Conservation (phyloP, 2,888 invertebrate genomes). For the Protodeltote pygarga region DNA sequence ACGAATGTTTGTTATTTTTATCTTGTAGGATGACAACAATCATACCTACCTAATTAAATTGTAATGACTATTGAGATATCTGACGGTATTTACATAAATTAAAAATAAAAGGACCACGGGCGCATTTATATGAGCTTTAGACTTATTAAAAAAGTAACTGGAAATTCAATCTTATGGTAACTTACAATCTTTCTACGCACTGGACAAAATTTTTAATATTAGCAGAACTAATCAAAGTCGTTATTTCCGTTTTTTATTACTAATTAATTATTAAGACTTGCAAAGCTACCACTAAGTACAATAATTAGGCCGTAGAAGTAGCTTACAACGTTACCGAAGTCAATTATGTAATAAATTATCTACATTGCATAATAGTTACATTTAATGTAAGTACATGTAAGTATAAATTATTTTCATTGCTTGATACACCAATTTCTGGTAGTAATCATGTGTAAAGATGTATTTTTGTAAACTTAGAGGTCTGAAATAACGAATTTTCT, state of each 20-base stretch:
- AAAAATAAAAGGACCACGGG: too few relatives aligned
- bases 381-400: constrained; percentile 42
- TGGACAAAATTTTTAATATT: not conserved
- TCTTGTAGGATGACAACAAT: not conserved
- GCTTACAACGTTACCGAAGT: constrained; percentile 73
- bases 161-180: too few relatives aligned
- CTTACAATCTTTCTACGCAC: too few relatives aligned
- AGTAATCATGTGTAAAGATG: constrained; percentile 33
- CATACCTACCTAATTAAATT: too few relatives aligned
- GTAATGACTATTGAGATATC: too few relatives aligned
- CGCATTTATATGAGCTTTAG: too few relatives aligned
- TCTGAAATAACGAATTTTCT: constrained; percentile 7
- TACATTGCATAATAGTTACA: constrained; percentile 54
- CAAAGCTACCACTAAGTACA: constrained; percentile 78
- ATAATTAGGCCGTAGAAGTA: constrained; percentile 74
- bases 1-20: constrained; percentile 4
- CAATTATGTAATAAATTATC: constrained; percentile 70
- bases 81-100: too few relatives aligned
- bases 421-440: constrained; percentile 21
- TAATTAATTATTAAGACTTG: constrained; percentile 52
- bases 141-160: too few relatives aligned
- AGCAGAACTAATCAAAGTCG: not conserved
- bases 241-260: not conserved
- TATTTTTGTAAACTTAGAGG: constrained; percentile 47
- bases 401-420: constrained; percentile 45